Conservation (phyloP, 2,888 invertebrate species). For the Netelia virgata region DNA sequence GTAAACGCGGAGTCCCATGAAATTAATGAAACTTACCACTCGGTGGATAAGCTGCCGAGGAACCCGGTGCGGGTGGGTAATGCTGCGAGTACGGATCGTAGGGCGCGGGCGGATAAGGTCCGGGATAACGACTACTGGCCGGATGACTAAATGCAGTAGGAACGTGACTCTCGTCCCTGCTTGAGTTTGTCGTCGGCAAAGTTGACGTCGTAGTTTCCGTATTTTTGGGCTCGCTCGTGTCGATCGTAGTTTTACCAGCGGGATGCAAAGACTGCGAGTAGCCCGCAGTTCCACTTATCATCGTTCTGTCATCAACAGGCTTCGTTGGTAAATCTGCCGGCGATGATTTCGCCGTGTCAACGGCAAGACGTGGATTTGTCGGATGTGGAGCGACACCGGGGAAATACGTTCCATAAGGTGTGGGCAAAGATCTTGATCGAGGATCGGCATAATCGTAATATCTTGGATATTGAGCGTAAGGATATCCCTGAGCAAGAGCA, state of each 20-base stretch:
- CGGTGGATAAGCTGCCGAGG: conserved; percentile 82
- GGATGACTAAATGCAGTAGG: conserved; percentile 83
- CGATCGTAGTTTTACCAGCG: conserved; percentile 72
- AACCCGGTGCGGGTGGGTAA: conserved; percentile 81
- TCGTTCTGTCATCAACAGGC: conserved; percentile 68
- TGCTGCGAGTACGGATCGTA: conserved; percentile 83
- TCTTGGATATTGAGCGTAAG: conserved; percentile 82
- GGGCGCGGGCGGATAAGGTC: conserved; percentile 82
- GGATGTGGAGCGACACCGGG: conserved; percentile 78
- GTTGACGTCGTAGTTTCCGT: conserved; percentile 71
- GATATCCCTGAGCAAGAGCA: conserved; percentile 80
- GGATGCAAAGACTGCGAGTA: conserved; percentile 74
- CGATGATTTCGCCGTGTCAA: conserved; percentile 70
- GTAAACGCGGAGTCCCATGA: not conserved
- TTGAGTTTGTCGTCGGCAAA: conserved; percentile 65
- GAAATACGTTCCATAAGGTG: conserved; percentile 81
- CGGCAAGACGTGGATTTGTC: conserved; percentile 73
- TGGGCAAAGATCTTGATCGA: conserved; percentile 78
- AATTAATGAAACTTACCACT: conserved; percentile 76
- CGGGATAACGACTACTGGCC: conserved; percentile 79
- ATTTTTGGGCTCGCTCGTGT: conserved; percentile 67
- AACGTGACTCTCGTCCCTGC: conserved; percentile 79
- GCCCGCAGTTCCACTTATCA: conserved; percentile 71
- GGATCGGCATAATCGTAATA: conserved; percentile 82
- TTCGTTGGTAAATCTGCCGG: conserved; percentile 67